A percentile compares a stretch with the other conserved stretches of the same genome.
These are phyloP conservation scores for Vanessa cardui DNA, from an alignment of 2,888 invertebrate species.

Conservation along the genomic window DNA sequence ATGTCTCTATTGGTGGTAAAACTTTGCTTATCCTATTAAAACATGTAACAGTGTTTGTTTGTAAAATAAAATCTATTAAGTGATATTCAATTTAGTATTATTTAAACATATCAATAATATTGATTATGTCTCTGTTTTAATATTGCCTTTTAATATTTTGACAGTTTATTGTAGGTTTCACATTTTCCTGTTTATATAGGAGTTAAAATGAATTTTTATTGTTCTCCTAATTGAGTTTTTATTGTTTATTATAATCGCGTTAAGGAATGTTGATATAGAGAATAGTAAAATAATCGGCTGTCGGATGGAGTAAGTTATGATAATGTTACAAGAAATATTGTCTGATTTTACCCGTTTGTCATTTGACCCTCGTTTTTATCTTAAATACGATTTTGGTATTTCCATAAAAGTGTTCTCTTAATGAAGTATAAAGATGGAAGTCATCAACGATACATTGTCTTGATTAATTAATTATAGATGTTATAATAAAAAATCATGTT, in stretches of 20 bases:
- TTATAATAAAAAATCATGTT: constrained; percentile 53
- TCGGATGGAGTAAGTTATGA: constrained; percentile 12
- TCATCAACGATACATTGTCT: constrained; percentile 61
- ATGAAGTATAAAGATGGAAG: constrained; percentile 48
- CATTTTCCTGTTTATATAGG: neutral
- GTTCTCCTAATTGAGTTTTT: constrained; percentile 15
- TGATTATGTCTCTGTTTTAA: too few species aligned
- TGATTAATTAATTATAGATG: constrained; percentile 66
- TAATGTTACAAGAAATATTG: constrained; percentile 23
- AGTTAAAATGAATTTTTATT: constrained; percentile 4
- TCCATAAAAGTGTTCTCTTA: constrained; percentile 22
- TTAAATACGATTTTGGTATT: constrained; percentile 31
- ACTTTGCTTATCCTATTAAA: too few species aligned
- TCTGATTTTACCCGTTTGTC: constrained; percentile 12
- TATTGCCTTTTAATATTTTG: too few species aligned
- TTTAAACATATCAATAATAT: too few species aligned
- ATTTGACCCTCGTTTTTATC: constrained; percentile 16
- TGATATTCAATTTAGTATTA: too few species aligned
- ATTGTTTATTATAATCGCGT: constrained; percentile 1
- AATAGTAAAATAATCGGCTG: neutral
- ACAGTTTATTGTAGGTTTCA: too few species aligned
- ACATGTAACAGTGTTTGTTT: too few species aligned
- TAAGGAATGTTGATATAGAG: neutral
- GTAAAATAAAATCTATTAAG: too few species aligned
- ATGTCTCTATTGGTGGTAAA: too few species aligned